Evolutionary conservation across 2,113 vertebrate species (phyloP), one percentile per base, ranked within the genome.

Genomic region (Cisticola juncidis): DNA sequence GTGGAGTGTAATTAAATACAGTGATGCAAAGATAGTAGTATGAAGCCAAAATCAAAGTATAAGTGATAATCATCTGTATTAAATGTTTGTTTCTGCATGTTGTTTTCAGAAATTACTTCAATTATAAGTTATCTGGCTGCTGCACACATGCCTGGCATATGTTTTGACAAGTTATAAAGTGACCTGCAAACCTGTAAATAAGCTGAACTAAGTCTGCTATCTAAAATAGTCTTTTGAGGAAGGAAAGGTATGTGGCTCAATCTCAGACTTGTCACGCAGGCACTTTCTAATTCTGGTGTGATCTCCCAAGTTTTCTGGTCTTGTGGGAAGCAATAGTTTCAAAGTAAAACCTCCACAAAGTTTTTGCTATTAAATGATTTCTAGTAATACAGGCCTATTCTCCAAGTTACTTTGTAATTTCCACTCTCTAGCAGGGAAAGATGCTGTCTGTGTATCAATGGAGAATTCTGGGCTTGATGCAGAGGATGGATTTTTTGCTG

Each of bases 41-140:
- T 86, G 84, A 96, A 96, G 93, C 93, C 72, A 94, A 70, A 96
- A 97, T 97, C 96, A 96, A 95, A 97, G 95, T 77, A 45, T 83
- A 94, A 86, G 48, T 60, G 95, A 96, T 97, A 95, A 71, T 88
- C 17, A 97, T 97, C 94, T 95, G 88, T 88, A 95, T 94, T 90
- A 96, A 95, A 95, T 92, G 90, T 93, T 94, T 95, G 92, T 95
- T 86, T 96, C 92, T 96, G 93, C 92, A 86, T 90, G 92, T 90
- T 90, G 92, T 96, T 96, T 95, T 93, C 95, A 96, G 92, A 95
- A 96, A 86, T 88, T 94, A 88, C 94, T 80, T 82, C 70, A 69
- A 77, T 95, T 89, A 87, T 85, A 92, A 73, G 58, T 90, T 94
- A 93, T 62, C 68, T 95, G 82, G 22, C 79, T 78, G 71, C 72